Conservation (phyloP, 1,140 invertebrate species). For the Chironomus striatipennis region DNA sequence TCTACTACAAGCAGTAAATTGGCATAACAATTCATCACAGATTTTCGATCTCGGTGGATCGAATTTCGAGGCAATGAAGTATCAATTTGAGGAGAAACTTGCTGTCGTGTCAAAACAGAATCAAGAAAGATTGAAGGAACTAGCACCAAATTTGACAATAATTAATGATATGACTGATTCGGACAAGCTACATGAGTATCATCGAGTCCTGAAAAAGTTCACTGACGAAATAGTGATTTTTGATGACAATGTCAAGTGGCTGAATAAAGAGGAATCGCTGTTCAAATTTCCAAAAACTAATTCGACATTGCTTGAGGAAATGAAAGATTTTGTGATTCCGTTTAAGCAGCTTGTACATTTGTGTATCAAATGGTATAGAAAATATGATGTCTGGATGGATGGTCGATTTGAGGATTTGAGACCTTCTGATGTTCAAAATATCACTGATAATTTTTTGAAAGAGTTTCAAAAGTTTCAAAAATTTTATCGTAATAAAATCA, state of each 20-base stretch:
- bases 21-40: slow-evolving; percentile 60
- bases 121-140: slow-evolving; percentile 56
- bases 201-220: slow-evolving; percentile 61
- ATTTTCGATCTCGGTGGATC: slow-evolving; percentile 61
- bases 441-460: slow-evolving; percentile 61
- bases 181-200: slow-evolving; percentile 52
- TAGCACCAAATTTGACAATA: slow-evolving; percentile 56
- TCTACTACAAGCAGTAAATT: slow-evolving; percentile 59
- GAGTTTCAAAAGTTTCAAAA: slow-evolving; percentile 72
- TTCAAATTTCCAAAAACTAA: slow-evolving; percentile 68
- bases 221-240: slow-evolving; percentile 64
- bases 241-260: slow-evolving; percentile 66
- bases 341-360: slow-evolving; percentile 56
- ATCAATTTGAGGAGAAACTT: slow-evolving; percentile 68
- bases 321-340: slow-evolving; percentile 58
- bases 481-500: slow-evolving; percentile 68
- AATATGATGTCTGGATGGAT: slow-evolving; percentile 80
- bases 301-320: slow-evolving; percentile 66
- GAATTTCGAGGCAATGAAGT: slow-evolving; percentile 69
- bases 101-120: slow-evolving; percentile 57
- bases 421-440: slow-evolving; percentile 58
- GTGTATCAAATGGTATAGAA: slow-evolving; percentile 66
- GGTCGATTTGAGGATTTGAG: slow-evolving; percentile 81
- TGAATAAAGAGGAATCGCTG: slow-evolving; percentile 79
- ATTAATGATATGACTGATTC: slow-evolving; percentile 63